Conservation (phyloP, 1,140 invertebrate species). For the Procambarus clarkii region DNA sequence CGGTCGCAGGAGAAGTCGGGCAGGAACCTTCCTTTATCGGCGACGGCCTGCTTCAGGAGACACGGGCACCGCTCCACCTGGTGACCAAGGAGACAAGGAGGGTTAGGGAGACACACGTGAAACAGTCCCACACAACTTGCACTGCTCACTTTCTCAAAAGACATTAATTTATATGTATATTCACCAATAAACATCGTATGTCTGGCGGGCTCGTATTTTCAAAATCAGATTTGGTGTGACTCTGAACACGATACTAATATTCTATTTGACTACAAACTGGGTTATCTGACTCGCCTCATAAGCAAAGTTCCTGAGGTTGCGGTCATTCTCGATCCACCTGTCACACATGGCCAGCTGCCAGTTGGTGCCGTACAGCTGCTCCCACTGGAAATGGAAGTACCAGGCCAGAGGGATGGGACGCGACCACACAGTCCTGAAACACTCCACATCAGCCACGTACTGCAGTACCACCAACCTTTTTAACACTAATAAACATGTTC, state of each 20-base stretch:
- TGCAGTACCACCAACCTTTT: background rate
- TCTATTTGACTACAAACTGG: too few species aligned
- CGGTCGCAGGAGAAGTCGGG: conserved; percentile 94
- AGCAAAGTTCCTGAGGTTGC: conserved; percentile 91
- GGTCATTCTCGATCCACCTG: conserved; percentile 90
- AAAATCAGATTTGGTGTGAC: too few species aligned
- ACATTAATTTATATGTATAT: too few species aligned
- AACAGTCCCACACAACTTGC: too few species aligned
- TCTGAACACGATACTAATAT: too few species aligned
- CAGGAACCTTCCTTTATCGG: conserved; percentile 93
- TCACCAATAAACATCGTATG: too few species aligned
- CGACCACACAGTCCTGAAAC: conserved; percentile 87
- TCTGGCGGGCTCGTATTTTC: too few species aligned
- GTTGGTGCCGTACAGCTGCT: conserved; percentile 80
- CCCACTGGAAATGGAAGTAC: conserved; percentile 94
- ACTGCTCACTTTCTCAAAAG: too few species aligned
- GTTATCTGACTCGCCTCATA: conserved; percentile 78
- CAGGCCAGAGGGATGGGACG: conserved; percentile 92
- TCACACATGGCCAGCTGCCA: conserved; percentile 90
- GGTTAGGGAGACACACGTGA: too few species aligned
- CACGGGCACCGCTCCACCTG: conserved; percentile 87
- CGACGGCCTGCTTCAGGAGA: conserved; percentile 90
- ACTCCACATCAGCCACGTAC: background rate
- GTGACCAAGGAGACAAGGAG: background rate
- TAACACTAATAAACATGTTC: too few species aligned